Evolutionary conservation across 1,140 invertebrate genomes (phyloP).

Genomic region (Bilobella aurantiaca): DNA sequence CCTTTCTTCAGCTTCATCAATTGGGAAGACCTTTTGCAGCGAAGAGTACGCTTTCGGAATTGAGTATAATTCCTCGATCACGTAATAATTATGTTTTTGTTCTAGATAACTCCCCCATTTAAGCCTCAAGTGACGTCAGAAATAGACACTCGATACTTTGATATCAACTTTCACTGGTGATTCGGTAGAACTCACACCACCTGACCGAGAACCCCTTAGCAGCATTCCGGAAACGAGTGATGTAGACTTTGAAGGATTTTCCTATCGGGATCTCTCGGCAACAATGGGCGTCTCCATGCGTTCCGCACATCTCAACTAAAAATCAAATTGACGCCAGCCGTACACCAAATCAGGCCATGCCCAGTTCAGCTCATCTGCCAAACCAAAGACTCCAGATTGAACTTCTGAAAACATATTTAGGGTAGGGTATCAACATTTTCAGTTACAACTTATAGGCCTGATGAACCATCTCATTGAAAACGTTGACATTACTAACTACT

Average conservation of each 20-base stretch:
- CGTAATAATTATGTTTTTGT: no score
- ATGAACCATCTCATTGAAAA: no score
- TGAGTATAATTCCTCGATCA: no score
- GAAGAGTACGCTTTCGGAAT: slow-evolving; percentile 48
- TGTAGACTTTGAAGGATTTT: slow-evolving; percentile 64
- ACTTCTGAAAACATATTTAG: no score
- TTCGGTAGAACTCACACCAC: slow-evolving; percentile 88
- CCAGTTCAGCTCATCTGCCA: not conserved
- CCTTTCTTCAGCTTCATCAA: slow-evolving; percentile 62
- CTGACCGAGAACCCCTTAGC: slow-evolving; percentile 58
- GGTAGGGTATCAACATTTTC: no score
- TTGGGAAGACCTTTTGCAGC: slow-evolving; percentile 54
- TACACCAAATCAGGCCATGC: not conserved
- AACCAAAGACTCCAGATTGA: no score
- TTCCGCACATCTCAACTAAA: slow-evolving; percentile 21
- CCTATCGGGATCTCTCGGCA: slow-evolving; percentile 50
- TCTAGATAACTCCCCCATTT: slow-evolving; percentile 76
- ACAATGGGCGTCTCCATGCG: slow-evolving; percentile 36
- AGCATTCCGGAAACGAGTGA: slow-evolving; percentile 60
- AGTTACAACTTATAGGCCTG: no score
- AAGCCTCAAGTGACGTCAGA: slow-evolving; percentile 92
- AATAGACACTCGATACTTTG: slow-evolving; percentile 90
- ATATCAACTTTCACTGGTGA: slow-evolving; percentile 97
- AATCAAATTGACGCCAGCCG: no score
- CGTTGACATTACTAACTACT: not conserved